These are phyloP conservation scores for Carcinoscorpius rotundicauda DNA, from an alignment of 1,140 invertebrate genomes.

Conservation along the genomic window DNA sequence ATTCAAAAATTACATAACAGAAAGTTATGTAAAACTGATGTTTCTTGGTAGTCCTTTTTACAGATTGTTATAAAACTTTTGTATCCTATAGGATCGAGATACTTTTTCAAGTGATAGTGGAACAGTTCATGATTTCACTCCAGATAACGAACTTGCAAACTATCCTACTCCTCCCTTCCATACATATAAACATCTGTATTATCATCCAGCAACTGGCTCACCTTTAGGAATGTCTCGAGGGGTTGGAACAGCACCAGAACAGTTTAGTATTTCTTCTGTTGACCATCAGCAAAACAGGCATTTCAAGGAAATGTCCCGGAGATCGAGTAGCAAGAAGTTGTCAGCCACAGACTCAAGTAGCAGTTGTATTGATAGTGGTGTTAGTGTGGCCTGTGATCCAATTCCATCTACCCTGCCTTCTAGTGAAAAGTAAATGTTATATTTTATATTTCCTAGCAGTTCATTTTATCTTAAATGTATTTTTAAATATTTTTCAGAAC, in stretches of 20 bases:
- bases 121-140: no score
- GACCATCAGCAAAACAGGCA: constrained; percentile 34
- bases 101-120: no score
- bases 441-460: no score
- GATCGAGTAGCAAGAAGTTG: neutral
- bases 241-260: neutral
- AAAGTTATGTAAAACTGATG: no score
- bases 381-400: constrained; percentile 26
- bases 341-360: no score
- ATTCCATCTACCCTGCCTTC: no score
- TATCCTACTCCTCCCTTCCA: neutral
- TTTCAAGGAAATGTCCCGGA: neutral
- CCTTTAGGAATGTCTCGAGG: neutral
- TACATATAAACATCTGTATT: neutral
- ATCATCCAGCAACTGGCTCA: neutral
- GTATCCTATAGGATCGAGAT: neutral
- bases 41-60: no score
- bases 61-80: neutral
- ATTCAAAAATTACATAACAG: no score
- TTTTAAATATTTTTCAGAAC: no score
- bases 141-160: neutral
- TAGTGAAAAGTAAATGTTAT: no score
- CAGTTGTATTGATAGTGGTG: constrained; percentile 12
- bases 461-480: no score
- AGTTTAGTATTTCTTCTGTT: constrained; percentile 18